A percentile compares a stretch with the other conserved stretches of the same genome.
phyloP scores from a whole-genome alignment of 2,888 invertebrate species.

The Lydus trimaculatus region DNA sequence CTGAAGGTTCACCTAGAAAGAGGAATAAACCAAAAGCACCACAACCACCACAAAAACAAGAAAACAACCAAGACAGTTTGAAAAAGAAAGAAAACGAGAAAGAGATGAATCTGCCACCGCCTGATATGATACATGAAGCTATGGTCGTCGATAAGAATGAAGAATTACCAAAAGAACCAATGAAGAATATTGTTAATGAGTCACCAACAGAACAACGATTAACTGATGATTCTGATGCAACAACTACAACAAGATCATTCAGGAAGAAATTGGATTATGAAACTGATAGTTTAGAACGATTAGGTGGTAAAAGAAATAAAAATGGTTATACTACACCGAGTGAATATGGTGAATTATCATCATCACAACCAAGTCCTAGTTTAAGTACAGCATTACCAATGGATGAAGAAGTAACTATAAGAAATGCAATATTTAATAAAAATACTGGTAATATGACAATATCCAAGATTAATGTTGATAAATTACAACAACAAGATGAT shows the following conservation, averaged over 20 bases:
- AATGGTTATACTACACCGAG: constrained; percentile 67
- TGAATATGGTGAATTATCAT: constrained; percentile 70
- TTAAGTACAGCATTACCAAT: constrained; percentile 77
- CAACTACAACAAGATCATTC: constrained; percentile 13
- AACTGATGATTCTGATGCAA: not conserved
- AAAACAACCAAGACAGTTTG: constrained; percentile 37
- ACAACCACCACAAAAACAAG: constrained; percentile 54
- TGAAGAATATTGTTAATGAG: constrained; percentile 65
- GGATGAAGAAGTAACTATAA: constrained; percentile 82
- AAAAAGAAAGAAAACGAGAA: constrained; percentile 21
- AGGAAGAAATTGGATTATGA: constrained; percentile 66
- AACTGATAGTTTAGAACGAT: constrained; percentile 76
- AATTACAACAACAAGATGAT: constrained; percentile 42
- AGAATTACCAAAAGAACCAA: constrained; percentile 63
- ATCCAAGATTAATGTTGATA: constrained; percentile 54
- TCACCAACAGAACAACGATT: constrained; percentile 49
- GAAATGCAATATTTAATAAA: constrained; percentile 75
- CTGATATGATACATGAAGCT: constrained; percentile 74
- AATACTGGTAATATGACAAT: constrained; percentile 66
- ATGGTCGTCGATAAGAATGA: constrained; percentile 63
- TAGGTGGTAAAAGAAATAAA: constrained; percentile 59
- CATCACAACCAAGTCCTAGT: constrained; percentile 77
- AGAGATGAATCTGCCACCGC: constrained; percentile 52
- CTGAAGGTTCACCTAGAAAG: constrained; percentile 28
- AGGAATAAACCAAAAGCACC: constrained; percentile 49